Base-by-base conservation (phyloP, 2,113 vertebrate genomes). In the Nerophis lumbriciformis region DNA sequence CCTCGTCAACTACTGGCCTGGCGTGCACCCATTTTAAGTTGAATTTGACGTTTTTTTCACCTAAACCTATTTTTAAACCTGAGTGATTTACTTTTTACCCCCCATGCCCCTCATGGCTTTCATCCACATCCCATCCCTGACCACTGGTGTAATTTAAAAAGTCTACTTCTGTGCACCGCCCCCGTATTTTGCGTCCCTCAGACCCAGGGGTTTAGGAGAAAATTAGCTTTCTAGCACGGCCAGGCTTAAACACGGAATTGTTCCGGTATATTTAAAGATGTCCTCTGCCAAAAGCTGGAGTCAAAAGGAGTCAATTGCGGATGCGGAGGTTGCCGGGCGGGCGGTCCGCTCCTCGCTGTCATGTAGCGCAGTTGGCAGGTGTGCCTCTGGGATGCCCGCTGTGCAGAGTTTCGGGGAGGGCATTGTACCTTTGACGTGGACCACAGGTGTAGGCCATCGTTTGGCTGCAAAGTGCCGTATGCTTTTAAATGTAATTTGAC, bases 191-290 rank as follows among this genome's bases (percentile, higher is more conserved):
- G 75, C 72, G 85, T 80, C 69, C 77, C 73, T 62, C 78, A 87
- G 77, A 86, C 90, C 87, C 80, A 66, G 79, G 88, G 88, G 87
- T 89, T 87, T 88, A 75, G 69, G 79, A 88, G 87, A 64, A 89
- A 90, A 91, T 90, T 89, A 89, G 82, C 82, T 81, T 52, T 76
- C 81, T 85, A 82, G 83, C 71, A 87, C 83, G 78, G 87, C 89
- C 84, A 89, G 85, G 87, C 85, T 89, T 90, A 90, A 90, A 86
- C 81, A 88, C 87, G 86, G 88, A 83, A 85, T 80, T 74, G 78
- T 84, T 83, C 73, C 78, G 61, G 68, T 79, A 70, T 88, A 83
- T 88, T 89, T 86, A 88, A 88, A 89, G 74, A 87, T 84, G 80
- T 85, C 85, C 83, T 86, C 78, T 63, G 78, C 76, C 66, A 64